These are phyloP conservation scores for Apaloderma vittatum DNA, from an alignment of 2,113 vertebrate genomes.

Conservation along the genomic window DNA sequence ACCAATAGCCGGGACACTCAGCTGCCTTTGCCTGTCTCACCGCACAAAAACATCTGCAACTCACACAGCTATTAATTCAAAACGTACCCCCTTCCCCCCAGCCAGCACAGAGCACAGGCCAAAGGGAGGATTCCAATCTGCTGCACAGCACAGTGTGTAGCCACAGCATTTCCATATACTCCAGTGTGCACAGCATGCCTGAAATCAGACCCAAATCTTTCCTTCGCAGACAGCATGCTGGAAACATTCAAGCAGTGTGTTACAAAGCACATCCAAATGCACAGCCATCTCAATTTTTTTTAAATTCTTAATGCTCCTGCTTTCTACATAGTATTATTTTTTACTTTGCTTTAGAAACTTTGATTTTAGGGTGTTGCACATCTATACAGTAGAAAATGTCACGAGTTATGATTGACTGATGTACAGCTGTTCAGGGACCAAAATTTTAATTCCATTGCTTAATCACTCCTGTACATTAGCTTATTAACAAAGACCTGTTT, in stretches of 20 bases:
- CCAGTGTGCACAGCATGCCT: slow-evolving; percentile 6
- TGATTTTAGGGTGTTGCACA: background rate
- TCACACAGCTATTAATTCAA: background rate
- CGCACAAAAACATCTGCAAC: background rate
- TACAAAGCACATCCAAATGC: background rate
- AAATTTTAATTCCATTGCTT: background rate
- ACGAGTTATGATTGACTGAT: background rate
- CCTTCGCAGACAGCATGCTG: background rate
- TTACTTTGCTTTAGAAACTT: background rate
- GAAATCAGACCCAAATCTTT: slow-evolving; percentile 34
- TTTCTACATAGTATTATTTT: fast-evolving
- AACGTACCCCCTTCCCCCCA: background rate
- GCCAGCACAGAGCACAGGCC: background rate
- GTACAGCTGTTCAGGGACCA: background rate
- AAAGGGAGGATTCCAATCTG: slow-evolving; percentile 14
- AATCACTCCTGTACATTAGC: slow-evolving; percentile 4
- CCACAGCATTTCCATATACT: background rate
- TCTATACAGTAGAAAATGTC: background rate
- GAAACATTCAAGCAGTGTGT: background rate
- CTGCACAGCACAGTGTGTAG: background rate
- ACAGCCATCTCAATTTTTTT: background rate
- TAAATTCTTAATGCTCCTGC: background rate
- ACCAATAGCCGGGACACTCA: background rate
- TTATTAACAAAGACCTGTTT: slow-evolving; percentile 52
- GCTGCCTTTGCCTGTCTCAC: background rate